Conservation (phyloP, 35 echinoderm and acorn worm genomes). For the Patiria miniata region DNA sequence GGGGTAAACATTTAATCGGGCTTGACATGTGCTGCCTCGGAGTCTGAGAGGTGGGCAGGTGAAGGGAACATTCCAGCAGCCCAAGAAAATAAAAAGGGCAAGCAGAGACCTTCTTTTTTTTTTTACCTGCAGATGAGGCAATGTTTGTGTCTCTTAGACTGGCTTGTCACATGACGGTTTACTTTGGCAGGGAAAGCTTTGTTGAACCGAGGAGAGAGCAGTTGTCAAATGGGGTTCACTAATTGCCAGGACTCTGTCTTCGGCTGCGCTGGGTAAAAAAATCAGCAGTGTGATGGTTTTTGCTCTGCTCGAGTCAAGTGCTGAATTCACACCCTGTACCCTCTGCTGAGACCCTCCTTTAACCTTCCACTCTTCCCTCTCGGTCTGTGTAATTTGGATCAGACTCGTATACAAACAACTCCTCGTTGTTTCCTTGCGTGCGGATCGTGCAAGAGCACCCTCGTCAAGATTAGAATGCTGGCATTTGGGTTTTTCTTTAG, state of each 20-base stretch:
- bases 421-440: too few species aligned
- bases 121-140: background rate
- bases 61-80: background rate
- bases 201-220: conserved; percentile 22
- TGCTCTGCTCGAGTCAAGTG: conserved; percentile 2
- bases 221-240: conserved; percentile 1
- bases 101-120: background rate
- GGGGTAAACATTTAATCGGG: conserved; percentile 10
- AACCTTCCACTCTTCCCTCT: background rate
- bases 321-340: conserved; percentile 6
- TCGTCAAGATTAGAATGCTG: too few species aligned
- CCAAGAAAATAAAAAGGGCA: background rate
- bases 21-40: conserved; percentile 4
- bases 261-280: background rate
- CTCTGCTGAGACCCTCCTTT: background rate
- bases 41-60: conserved; percentile 1
- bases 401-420: too few species aligned
- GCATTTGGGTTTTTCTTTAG: too few species aligned
- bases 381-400: too few species aligned
- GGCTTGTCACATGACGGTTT: conserved; percentile 27
- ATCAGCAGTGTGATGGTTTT: too few species aligned
- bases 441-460: too few species aligned
- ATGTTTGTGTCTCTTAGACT: conserved; percentile 29
- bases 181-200: conserved; percentile 18
- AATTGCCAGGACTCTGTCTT: conserved; percentile 21